phyloP scores from a whole-genome alignment of 2,113 vertebrate species.

The Dascyllus trimaculatus region DNA sequence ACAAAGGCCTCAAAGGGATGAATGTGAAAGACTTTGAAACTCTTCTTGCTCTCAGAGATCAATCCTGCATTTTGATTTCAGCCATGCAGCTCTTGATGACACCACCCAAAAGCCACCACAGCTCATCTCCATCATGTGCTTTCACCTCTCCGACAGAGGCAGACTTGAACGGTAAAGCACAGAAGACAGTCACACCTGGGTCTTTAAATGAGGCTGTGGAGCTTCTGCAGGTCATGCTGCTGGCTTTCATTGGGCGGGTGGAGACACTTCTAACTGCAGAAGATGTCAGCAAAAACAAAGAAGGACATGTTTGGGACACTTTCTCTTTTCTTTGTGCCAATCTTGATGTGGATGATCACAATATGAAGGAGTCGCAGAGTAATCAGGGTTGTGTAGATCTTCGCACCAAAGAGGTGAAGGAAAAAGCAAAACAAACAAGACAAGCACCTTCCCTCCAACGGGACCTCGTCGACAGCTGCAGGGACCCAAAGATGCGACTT shows the following conservation, averaged over 20 bases:
- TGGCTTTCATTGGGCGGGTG: conserved; percentile 88
- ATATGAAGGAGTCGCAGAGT: background rate
- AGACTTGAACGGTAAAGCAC: conserved; percentile 78
- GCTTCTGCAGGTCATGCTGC: conserved; percentile 90
- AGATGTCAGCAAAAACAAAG: conserved; percentile 80
- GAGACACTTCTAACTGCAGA: conserved; percentile 87
- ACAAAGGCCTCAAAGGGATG: conserved; percentile 63
- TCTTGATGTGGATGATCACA: conserved; percentile 78
- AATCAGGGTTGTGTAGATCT: conserved; percentile 52
- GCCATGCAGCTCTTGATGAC: conserved; percentile 90
- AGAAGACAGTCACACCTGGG: conserved; percentile 74
- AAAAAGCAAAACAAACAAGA: conserved; percentile 55
- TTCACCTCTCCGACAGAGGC: conserved; percentile 59
- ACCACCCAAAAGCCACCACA: conserved; percentile 76
- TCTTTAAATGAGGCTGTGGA: conserved; percentile 89
- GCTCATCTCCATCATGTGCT: conserved; percentile 11
- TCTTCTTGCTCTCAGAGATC: conserved; percentile 89
- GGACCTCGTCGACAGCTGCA: conserved; percentile 46
- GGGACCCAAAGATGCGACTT: conserved; percentile 84
- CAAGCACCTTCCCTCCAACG: conserved; percentile 18
- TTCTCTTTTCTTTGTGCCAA: conserved; percentile 70
- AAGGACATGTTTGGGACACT: conserved; percentile 63
- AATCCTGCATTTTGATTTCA: conserved; percentile 89
- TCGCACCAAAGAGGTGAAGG: conserved; percentile 79
- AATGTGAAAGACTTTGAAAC: conserved; percentile 85